Conservation (phyloP, 2,888 invertebrate species). For the Melieria omissa region DNA sequence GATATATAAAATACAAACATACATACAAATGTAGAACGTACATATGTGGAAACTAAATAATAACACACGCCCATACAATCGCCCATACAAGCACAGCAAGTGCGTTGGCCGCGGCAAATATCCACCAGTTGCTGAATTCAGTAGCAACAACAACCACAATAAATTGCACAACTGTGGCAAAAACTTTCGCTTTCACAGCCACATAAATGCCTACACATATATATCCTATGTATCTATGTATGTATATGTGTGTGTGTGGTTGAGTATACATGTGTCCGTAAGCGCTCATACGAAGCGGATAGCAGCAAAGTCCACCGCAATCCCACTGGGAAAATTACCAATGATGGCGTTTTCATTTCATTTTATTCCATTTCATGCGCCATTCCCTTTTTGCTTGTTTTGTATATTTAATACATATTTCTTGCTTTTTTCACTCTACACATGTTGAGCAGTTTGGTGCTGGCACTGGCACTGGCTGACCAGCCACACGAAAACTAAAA, state of each 20-base stretch:
- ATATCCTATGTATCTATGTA: background rate
- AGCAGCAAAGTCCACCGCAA: background rate
- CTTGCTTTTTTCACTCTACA: background rate
- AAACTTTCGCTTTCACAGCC: background rate
- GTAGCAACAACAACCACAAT: background rate
- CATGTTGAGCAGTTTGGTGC: constrained; percentile 20
- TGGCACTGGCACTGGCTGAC: background rate
- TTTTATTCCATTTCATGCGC: constrained; percentile 26
- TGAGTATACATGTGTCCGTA: background rate
- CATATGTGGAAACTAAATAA: no score
- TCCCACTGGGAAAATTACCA: constrained; percentile 28
- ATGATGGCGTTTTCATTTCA: constrained; percentile 30
- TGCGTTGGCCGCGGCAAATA: background rate
- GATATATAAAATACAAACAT: background rate
- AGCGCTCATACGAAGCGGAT: background rate
- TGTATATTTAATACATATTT: background rate
- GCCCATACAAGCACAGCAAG: no score
- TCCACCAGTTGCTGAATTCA: background rate
- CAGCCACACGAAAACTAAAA: constrained; percentile 4
- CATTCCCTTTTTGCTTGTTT: background rate
- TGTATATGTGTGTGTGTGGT: background rate
- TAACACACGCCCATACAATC: no score
- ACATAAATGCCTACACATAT: background rate
- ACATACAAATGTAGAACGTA: background rate
- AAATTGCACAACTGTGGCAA: background rate